phyloP scores from a whole-genome alignment of 2,113 vertebrate species.

The Calypte anna region DNA sequence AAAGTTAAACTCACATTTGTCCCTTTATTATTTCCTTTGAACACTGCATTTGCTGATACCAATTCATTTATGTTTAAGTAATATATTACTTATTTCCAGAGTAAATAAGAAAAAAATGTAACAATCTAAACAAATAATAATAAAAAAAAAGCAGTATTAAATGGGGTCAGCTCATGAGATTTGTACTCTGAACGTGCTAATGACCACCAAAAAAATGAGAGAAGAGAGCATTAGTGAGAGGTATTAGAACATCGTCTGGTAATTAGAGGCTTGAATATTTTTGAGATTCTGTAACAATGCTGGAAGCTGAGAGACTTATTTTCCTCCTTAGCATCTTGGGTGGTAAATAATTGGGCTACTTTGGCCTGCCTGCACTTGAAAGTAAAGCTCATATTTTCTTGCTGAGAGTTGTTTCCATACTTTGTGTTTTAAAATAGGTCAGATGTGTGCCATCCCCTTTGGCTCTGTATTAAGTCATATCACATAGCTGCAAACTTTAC shows the following conservation, averaged over 20 bases:
- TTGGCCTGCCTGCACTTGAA: conserved; percentile 15
- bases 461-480: conserved; percentile 9
- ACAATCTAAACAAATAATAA: neutral
- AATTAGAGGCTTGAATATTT: conserved; percentile 5
- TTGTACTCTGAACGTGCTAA: neutral
- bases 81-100: neutral
- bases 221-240: neutral
- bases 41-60: neutral
- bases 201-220: neutral
- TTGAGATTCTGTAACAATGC: neutral
- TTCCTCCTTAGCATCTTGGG: conserved; percentile 2
- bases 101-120: neutral
- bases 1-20: neutral
- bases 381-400: conserved; percentile 28
- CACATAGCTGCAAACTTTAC: neutral
- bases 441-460: conserved; percentile 1
- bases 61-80: neutral
- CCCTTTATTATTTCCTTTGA: conserved; percentile 6
- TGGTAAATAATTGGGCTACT: conserved; percentile 39
- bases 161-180: neutral
- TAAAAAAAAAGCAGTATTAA: neutral
- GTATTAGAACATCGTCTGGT: neutral
- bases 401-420: neutral
- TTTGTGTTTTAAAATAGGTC: conserved; percentile 47
- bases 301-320: neutral